Evolutionary conservation across 1,140 invertebrate species (phyloP).

Genomic region (Bemisia tabaci): DNA sequence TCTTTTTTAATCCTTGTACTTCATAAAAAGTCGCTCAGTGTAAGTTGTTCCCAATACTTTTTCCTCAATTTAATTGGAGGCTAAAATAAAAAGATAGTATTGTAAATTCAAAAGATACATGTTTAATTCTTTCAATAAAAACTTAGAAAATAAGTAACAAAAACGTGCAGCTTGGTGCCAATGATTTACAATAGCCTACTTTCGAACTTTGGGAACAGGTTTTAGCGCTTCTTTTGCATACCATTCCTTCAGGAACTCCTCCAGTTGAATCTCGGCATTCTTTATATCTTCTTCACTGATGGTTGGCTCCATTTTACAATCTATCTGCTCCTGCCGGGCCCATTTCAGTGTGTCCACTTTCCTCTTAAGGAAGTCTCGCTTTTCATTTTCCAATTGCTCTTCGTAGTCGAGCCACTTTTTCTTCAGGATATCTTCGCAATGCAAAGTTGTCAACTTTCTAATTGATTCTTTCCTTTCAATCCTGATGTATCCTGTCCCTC

Average conservation of each 20-base stretch:
- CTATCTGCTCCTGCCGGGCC: constrained; percentile 53
- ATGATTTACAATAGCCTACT: no score
- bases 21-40: no score
- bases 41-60: no score
- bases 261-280: constrained; percentile 37
- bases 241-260: constrained; percentile 16
- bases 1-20: no score
- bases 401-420: constrained; percentile 48
- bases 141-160: no score
- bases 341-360: constrained; percentile 43
- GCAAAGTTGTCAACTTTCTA: constrained; percentile 43
- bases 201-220: no score
- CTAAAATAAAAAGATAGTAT: background rate
- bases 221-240: background rate
- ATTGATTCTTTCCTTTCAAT: constrained; percentile 45
- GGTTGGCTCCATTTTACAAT: constrained; percentile 44
- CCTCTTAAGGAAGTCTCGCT: constrained; percentile 47
- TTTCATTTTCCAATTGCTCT: constrained; percentile 43
- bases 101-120: no score
- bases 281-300: constrained; percentile 49
- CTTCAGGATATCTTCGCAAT: constrained; percentile 48
- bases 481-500: no score
- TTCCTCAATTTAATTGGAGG: background rate
- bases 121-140: no score
- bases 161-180: no score